phyloP scores from a whole-genome alignment of 1,140 invertebrate species.

The Venustaconcha ellipsiformis region DNA sequence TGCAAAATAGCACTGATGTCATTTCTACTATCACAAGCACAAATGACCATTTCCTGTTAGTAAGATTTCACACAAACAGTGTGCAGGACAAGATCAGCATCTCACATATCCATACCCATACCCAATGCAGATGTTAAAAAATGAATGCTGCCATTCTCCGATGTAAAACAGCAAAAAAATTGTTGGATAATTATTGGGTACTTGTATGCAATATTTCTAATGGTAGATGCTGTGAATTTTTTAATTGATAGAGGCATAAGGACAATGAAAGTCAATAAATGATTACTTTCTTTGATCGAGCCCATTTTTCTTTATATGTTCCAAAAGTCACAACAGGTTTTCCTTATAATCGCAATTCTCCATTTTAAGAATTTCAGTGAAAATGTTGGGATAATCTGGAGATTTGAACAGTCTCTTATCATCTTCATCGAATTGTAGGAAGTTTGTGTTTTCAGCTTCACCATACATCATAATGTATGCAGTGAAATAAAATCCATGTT shows the following conservation, averaged over 20 bases:
- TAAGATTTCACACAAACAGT: constrained; percentile 8
- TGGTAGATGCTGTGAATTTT: constrained; percentile 1
- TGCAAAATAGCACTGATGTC: not conserved
- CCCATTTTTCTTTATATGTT: constrained; percentile 2
- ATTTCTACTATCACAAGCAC: not conserved
- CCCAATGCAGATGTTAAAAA: constrained; percentile 13
- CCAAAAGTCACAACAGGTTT: constrained; percentile 9
- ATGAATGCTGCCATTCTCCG: constrained; percentile 1
- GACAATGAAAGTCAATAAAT: not conserved
- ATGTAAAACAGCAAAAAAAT: constrained; percentile 5
- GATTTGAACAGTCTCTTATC: constrained; percentile 1
- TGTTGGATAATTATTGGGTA: constrained; percentile 14
- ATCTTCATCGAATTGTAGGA: constrained; percentile 1
- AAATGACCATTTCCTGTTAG: constrained; percentile 19
- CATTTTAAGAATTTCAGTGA: not conserved
- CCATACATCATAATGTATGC: constrained; percentile 2
- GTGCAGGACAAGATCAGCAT: constrained; percentile 14
- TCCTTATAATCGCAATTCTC: not conserved
- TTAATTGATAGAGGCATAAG: not conserved
- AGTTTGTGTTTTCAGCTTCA: not conserved
- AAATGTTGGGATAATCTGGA: constrained; percentile 10
- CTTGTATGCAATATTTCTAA: constrained; percentile 28
- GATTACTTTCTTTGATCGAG: constrained; percentile 2
- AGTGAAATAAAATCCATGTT: not conserved
- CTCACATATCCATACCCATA: constrained; percentile 21